A percentile compares a stretch with the other conserved stretches of the same genome.
Evolutionary conservation across 2,888 invertebrate species (phyloP).

Genomic region (Halictus ligatus): DNA sequence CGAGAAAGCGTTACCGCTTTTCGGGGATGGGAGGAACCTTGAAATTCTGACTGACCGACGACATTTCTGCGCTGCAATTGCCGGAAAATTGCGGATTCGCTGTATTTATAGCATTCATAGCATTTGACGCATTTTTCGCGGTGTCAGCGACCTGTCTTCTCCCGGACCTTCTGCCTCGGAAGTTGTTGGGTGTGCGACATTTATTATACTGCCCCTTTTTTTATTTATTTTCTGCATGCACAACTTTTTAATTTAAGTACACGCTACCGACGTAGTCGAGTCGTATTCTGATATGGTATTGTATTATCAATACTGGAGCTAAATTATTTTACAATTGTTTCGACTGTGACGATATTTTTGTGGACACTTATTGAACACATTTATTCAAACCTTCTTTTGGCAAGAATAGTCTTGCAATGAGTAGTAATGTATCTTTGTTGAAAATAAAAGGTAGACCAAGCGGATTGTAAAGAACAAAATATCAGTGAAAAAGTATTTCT

Average conservation of each 20-base stretch:
- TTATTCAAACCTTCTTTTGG: too few species aligned
- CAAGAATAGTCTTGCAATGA: too few species aligned
- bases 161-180: rapidly evolving
- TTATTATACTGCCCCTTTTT: background rate
- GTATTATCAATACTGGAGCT: background rate
- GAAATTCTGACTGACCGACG: background rate
- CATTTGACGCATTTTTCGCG: background rate
- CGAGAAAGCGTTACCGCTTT: background rate
- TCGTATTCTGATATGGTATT: background rate
- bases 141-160: background rate
- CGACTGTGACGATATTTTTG: background rate
- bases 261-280: background rate
- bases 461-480: too few species aligned
- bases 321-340: background rate
- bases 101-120: background rate
- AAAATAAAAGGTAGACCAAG: too few species aligned
- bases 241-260: background rate
- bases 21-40: background rate
- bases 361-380: background rate
- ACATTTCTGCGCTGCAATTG: background rate
- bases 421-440: too few species aligned
- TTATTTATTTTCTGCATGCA: background rate
- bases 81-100: background rate
- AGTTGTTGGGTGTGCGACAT: background rate
- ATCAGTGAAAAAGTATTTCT: background rate